Conservation (phyloP, 2,113 vertebrate genomes). For the Diadophis punctatus region DNA sequence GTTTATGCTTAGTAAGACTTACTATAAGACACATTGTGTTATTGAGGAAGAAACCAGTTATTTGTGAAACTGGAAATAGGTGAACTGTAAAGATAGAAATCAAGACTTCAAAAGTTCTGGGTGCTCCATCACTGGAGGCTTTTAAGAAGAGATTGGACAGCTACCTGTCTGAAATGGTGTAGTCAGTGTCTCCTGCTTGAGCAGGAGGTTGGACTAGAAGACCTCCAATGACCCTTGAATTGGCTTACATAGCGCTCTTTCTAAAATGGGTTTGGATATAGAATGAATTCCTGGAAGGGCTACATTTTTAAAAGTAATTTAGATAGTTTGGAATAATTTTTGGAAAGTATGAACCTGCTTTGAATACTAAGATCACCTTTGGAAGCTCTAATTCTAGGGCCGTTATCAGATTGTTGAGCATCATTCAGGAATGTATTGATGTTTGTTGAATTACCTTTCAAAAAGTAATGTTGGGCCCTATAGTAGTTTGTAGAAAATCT, state of each 20-base stretch:
- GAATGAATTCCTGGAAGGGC: background rate
- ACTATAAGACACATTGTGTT: background rate
- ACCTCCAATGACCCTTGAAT: background rate
- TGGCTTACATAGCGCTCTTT: background rate
- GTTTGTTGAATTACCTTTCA: background rate
- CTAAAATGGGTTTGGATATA: background rate
- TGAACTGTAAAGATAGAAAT: background rate
- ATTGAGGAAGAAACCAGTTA: background rate
- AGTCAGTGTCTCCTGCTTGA: background rate
- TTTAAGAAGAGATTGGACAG: background rate
- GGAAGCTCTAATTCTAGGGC: background rate
- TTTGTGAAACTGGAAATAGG: background rate
- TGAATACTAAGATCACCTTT: background rate
- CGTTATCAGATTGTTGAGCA: background rate
- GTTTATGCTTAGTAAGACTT: background rate
- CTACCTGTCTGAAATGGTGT: background rate
- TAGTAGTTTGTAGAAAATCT: background rate
- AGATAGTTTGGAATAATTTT: background rate
- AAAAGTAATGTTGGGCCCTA: background rate
- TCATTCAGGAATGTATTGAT: background rate
- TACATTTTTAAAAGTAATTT: background rate
- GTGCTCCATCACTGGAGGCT: background rate
- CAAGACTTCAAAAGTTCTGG: background rate
- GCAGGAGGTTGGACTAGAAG: background rate
- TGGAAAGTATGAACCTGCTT: background rate